Percentiles rank a stretch among this genome's conserved stretches.
phyloP scores from a whole-genome alignment of 2,888 invertebrate genomes.

The Tetramorium bicarinatum region DNA sequence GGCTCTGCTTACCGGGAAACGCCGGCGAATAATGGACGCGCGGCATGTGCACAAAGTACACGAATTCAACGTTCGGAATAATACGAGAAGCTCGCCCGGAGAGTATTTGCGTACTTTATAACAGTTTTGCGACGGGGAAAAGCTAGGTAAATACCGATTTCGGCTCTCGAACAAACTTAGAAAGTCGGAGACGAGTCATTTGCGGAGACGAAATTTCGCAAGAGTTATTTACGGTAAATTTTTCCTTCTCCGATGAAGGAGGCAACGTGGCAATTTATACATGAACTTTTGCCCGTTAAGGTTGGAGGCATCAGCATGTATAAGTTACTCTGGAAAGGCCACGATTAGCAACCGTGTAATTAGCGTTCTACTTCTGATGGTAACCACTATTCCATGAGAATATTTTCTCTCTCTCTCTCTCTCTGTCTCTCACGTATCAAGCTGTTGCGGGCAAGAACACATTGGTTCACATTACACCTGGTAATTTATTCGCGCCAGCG shows the following conservation, averaged over 20 bases:
- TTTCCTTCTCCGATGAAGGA: constrained; percentile 22
- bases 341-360: constrained; percentile 46
- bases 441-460: constrained; percentile 20
- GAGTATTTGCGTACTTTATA: constrained; percentile 70
- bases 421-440: neutral
- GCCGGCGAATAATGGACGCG: constrained; percentile 75
- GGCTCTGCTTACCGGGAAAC: constrained; percentile 73
- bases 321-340: constrained; percentile 46
- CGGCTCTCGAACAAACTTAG: constrained; percentile 42
- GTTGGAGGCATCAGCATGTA: constrained; percentile 13
- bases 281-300: constrained; percentile 40
- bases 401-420: neutral
- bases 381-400: constrained; percentile 36
- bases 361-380: constrained; percentile 51
- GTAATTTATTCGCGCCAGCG: constrained; percentile 48
- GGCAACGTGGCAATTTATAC: constrained; percentile 38
- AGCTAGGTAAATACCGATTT: constrained; percentile 63
- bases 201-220: constrained; percentile 42
- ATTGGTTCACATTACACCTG: constrained; percentile 36
- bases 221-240: constrained; percentile 24
- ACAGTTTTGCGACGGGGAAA: constrained; percentile 61
- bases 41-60: constrained; percentile 70
- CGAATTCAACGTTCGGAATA: constrained; percentile 63
- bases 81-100: constrained; percentile 51
- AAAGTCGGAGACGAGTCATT: constrained; percentile 44